phyloP scores from a whole-genome alignment of 1,140 invertebrate genomes.

The Zaprionus ghesquierei region DNA sequence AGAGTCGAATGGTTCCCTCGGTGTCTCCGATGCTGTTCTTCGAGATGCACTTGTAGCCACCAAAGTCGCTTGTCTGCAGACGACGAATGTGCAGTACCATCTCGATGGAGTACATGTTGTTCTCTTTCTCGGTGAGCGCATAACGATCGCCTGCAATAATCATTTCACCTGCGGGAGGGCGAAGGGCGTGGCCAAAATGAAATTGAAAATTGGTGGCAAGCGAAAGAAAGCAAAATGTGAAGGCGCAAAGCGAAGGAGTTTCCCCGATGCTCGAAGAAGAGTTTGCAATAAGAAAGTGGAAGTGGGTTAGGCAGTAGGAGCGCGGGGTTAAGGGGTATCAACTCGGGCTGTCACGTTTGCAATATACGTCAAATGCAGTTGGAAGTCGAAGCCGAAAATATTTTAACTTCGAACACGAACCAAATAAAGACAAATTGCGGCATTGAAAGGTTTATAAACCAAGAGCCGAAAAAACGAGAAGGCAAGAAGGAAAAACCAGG shows the following conservation, averaged over 20 bases:
- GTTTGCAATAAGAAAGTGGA: neutral
- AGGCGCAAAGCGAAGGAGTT: neutral
- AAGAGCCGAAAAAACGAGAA: neutral
- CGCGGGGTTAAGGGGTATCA: neutral
- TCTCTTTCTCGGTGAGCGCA: slow-evolving; percentile 88
- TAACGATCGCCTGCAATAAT: slow-evolving; percentile 93
- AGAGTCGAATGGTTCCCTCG: slow-evolving; percentile 92
- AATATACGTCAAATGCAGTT: slow-evolving; percentile 81
- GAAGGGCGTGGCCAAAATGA: neutral
- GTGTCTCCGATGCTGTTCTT: slow-evolving; percentile 95
- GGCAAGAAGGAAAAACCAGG: neutral
- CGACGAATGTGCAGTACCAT: slow-evolving; percentile 91
- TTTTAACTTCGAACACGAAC: slow-evolving; percentile 76
- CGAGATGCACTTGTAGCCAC: slow-evolving; percentile 95
- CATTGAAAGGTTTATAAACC: slow-evolving; percentile 77
- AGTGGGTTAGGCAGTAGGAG: neutral
- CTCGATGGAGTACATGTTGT: slow-evolving; percentile 90
- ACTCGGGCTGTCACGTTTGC: slow-evolving; percentile 68
- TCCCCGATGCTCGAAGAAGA: neutral
- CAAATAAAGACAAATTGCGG: slow-evolving; percentile 82
- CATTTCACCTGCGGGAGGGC: slow-evolving; percentile 89
- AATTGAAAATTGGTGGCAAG: slow-evolving; percentile 2
- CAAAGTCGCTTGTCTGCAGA: slow-evolving; percentile 90
- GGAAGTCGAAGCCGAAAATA: slow-evolving; percentile 55
- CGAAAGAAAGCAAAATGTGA: neutral